Evolutionary conservation across 1,140 invertebrate genomes (phyloP).

Genomic region (Schlechtendalia chinensis): DNA sequence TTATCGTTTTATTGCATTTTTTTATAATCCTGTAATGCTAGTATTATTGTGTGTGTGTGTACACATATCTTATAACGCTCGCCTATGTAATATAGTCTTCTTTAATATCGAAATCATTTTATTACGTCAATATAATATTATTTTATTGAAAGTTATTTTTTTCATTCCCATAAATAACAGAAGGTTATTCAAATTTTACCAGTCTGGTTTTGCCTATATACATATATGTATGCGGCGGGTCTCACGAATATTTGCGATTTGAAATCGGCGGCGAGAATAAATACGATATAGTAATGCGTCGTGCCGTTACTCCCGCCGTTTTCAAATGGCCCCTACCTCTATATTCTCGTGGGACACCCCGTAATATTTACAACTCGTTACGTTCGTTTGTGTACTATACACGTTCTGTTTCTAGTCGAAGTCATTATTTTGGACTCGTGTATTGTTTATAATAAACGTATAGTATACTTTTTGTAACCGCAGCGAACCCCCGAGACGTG

Average conservation of each 20-base stretch:
- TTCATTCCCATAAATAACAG: neutral
- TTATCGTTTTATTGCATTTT: slow-evolving; percentile 18
- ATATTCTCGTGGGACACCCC: too few species aligned
- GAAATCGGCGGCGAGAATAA: too few species aligned
- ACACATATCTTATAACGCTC: too few species aligned
- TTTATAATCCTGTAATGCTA: slow-evolving; percentile 27
- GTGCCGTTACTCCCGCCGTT: too few species aligned
- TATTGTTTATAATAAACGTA: neutral
- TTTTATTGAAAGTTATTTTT: neutral
- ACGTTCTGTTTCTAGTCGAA: neutral
- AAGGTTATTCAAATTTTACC: neutral
- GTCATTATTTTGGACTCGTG: neutral
- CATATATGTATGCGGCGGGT: neutral
- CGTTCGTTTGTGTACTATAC: too few species aligned
- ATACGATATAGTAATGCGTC: too few species aligned
- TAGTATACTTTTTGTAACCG: too few species aligned
- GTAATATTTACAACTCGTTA: too few species aligned
- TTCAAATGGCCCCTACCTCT: too few species aligned
- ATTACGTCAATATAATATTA: slow-evolving; percentile 3
- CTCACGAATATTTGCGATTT: too few species aligned
- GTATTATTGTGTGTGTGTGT: slow-evolving; percentile 8
- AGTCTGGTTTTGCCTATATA: neutral
- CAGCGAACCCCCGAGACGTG: too few species aligned
- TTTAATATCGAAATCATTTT: slow-evolving; percentile 23
- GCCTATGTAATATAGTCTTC: too few species aligned